phyloP scores from a whole-genome alignment of 2,797 vertebrate species.

The Molossus alvarezi region DNA sequence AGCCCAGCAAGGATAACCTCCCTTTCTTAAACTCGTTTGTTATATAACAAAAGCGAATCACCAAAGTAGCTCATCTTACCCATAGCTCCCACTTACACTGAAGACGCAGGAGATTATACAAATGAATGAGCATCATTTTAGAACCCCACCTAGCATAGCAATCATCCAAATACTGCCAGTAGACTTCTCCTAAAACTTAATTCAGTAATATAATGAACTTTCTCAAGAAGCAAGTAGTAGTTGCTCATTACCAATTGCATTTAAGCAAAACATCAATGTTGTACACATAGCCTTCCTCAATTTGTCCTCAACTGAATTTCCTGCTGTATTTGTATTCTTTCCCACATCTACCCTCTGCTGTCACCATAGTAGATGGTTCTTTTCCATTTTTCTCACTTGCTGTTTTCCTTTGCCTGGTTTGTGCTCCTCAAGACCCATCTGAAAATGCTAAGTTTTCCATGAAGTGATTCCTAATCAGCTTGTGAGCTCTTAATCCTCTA shows the following conservation, averaged over 20 bases:
- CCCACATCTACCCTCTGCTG: too few relatives aligned
- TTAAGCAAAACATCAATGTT: neutral
- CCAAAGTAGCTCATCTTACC: neutral
- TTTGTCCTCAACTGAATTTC: neutral
- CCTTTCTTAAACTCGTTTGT: slow-evolving; percentile 1
- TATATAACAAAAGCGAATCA: neutral
- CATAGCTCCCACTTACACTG: neutral
- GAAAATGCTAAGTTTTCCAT: neutral
- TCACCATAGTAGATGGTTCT: neutral
- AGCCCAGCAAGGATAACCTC: neutral
- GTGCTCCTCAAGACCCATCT: neutral
- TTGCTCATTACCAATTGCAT: neutral
- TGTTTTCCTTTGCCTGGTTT: neutral
- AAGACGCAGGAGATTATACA: neutral
- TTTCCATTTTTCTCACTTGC: neutral
- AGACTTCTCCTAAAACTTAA: neutral
- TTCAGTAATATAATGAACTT: neutral
- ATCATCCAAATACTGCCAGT: neutral
- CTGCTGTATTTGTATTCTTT: neutral
- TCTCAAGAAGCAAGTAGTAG: neutral
- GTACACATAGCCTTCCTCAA: neutral
- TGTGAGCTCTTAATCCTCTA: neutral
- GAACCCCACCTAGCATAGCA: neutral
- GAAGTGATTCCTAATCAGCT: neutral
- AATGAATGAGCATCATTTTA: neutral